These are phyloP conservation scores for Tympanuchus pallidicinctus DNA, from an alignment of 2,113 vertebrate genomes.

Conservation along the genomic window DNA sequence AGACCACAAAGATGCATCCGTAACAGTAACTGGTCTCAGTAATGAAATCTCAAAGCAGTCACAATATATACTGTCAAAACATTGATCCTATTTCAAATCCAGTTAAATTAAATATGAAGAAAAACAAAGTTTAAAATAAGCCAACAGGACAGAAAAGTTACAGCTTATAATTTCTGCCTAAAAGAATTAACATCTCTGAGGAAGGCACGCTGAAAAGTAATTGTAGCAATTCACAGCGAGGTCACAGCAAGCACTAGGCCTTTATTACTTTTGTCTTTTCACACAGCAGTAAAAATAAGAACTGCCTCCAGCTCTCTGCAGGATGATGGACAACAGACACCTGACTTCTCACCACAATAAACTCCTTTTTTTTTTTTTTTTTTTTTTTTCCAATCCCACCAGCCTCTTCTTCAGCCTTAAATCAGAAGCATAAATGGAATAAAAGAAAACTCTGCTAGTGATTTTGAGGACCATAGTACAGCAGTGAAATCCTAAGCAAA, in stretches of 20 bases:
- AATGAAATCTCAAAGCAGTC: constrained; percentile 18
- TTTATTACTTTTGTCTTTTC: constrained; percentile 47
- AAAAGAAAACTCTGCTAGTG: neutral
- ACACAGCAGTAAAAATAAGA: constrained; percentile 16
- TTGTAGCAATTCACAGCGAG: neutral
- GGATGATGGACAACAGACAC: constrained; percentile 32
- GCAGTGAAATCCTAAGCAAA: neutral
- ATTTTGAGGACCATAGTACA: neutral
- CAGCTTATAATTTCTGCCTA: neutral
- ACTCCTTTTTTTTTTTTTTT: neutral
- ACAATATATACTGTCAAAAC: neutral
- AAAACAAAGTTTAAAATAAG: neutral
- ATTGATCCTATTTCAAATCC: neutral
- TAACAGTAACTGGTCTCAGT: neutral
- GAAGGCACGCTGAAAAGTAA: constrained; percentile 5
- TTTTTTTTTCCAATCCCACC: neutral
- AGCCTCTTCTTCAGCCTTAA: neutral
- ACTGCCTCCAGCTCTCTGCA: constrained; percentile 26
- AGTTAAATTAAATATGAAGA: neutral
- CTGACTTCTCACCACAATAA: constrained; percentile 16
- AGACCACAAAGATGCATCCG: constrained; percentile 16
- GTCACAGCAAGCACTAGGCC: neutral
- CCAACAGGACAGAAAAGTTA: neutral
- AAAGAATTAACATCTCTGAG: constrained; percentile 41
- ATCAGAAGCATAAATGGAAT: neutral